Evolutionary conservation across 2,113 vertebrate genomes (phyloP), one percentile per base, ranked within the genome.

Genomic region (Aspiorhynchus laticeps): DNA sequence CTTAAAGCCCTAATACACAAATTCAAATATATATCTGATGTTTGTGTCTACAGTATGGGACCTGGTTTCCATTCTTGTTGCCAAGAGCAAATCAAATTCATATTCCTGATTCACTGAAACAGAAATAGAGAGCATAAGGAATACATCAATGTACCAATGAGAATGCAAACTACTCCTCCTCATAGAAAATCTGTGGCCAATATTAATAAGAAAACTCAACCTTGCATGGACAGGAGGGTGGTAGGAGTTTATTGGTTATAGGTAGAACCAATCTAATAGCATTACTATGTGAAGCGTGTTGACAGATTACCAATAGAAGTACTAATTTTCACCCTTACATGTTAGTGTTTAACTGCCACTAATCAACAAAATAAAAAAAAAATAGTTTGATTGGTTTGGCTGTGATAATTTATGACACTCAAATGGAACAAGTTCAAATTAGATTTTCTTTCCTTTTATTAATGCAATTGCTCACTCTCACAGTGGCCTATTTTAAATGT

Each of bases 381-480:
- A 14, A 46, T 12, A 46, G 3, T 48, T 48, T 48, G 46, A 48
- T 5, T 48, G 3, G 12, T 48, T 48, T 48, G 46, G 46, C 12
- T 48, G 12, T 21, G 5, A 21, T 21, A 21, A 21, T 53, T 53
- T 53, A 53, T 5, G 4, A 53, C 17, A 21, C 53, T 21, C 53
- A 56, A 56, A 56, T 56, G 53, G 5, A 56, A 56, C 5, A 56
- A 56, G 17, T 56, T 21, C 4, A 59, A 59, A 59, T 59, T 59
- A 59, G 7, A 59, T 59, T 59, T 59, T 0, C 9, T 59, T 59
- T 24, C 21, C 56, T 24, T 59, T 59, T 24, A 24, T 93, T 92
- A 88, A 91, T 90, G 91, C 88, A 91, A 48, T 80, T 89, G 86
- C 93, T 93, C 31, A n/a, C 53, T 43, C 12, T 48, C 21, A n/a